Base-by-base conservation (phyloP, 2,113 vertebrate species). In the Chloroceryle aenea region DNA sequence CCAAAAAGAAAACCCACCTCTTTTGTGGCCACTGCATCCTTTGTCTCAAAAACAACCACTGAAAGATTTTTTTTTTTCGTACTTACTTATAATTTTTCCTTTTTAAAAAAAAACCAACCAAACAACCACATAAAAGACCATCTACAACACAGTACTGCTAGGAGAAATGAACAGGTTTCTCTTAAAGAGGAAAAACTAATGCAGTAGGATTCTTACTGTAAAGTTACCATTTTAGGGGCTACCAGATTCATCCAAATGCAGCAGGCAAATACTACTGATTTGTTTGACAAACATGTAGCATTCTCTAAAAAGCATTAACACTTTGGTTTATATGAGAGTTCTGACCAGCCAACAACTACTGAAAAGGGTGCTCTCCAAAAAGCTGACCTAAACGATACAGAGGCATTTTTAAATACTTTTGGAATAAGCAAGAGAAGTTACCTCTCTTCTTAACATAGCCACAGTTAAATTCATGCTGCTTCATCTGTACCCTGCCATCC, bases 101-200 rank as follows among this genome's bases (percentile, higher is more conserved):
- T 59, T 55, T 52, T 77, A 17, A 56, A 47, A 80, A 85, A 87
- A 5, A 14, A 92, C 38, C 38, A n/a, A n/a, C n/a, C n/a, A n/a
- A n/a, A n/a, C n/a, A n/a, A n/a, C n/a, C n/a, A n/a, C 0, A 0
- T 32, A 82, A 50, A 85, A 61, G 8, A 61, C 47, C 48, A 56
- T 20, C 40, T 56, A 63, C 14, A 75, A 29, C 8, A 42, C 0
- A 40, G 14, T 26, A 69, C 27, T 69, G 61, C 8, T 5, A 87
- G 82, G 32, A 61, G 68, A 88, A n/a, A 62, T 3, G 14, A 4
- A 13, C 0, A 1, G 27, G 43, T 27, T 69, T 36, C 19, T 63
- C 52, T 67, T 26, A 13, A 56, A 81, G 15, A 75, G 30, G 6
- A n/a, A 11, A 8, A 61, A 58, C 13, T n/a, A 69, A 59, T 13